Base-by-base conservation (phyloP, 1,140 invertebrate genomes). In the Brachionus plicatilis region DNA sequence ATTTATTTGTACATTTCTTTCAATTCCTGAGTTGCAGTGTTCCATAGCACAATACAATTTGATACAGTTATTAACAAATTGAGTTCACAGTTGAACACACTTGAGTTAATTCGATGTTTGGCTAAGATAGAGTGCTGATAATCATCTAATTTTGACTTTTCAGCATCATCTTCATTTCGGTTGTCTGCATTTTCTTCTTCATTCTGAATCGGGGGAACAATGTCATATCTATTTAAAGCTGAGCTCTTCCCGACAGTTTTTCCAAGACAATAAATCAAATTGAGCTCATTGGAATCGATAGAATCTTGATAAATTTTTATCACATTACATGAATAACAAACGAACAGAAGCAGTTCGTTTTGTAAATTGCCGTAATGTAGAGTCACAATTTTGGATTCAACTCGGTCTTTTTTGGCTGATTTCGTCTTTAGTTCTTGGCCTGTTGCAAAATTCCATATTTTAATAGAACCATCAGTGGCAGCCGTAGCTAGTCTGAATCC, bases 361-460 rank as follows among this genome's bases (percentile, higher is more conserved):
- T 87, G 85, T 17, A 86, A 37, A 43, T 66, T 84, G 14, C 85
- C 85, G 12, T 85, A 86, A 66, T 87, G 87, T 17, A 87, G 84
- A 6, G 87, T 87, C 9, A 86, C 86, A n/a, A 88, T 87, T 83
- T 87, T 88, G 8, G 86, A 85, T 60, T 88, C 88, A 84, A 66
- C 1, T 60, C 24, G 17, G 1, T 60, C 53, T 29, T 76, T 24
- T 24, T 56, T 47, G 9, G 17, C 12, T 45, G 20, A 43, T 75
- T 75, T 53, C n/a, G 37, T 14, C 60, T 68, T 20, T 78, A 82
- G 14, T 86, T 87, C 85, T 85, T 89, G 88, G 17, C 88, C 88
- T 24, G 89, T 87, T 14, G 88, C 88, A 86, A 88, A 87, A 84
- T 89, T 88, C 89, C 89, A 89, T 33, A 89, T 86, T 75, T 88